These are phyloP conservation scores for Dipodomys stephensi DNA, from an alignment of 2,113 vertebrate genomes.

Conservation along the genomic window DNA sequence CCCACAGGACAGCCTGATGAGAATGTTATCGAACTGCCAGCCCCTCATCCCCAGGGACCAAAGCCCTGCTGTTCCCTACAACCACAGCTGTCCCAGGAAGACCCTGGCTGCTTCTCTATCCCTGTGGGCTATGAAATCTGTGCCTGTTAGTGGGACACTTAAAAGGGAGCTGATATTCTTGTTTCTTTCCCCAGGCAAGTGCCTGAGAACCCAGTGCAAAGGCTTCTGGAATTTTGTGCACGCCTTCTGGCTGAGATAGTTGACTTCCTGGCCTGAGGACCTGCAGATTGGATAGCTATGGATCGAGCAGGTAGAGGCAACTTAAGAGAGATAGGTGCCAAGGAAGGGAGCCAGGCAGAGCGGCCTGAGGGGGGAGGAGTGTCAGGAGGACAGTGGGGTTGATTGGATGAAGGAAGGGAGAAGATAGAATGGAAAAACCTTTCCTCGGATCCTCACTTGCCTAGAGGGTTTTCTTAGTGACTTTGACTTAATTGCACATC, in stretches of 20 bases:
- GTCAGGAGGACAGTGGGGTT: not conserved
- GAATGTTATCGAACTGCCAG: not conserved
- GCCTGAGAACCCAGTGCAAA: not conserved
- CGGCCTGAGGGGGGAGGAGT: not conserved
- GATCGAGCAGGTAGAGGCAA: not conserved
- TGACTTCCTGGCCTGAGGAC: not conserved
- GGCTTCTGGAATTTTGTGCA: not conserved
- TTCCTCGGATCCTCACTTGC: not conserved
- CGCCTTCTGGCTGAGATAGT: not conserved
- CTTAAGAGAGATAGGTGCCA: not conserved
- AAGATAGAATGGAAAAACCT: not conserved
- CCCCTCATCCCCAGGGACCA: not conserved
- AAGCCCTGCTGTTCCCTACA: not conserved
- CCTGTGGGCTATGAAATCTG: not conserved
- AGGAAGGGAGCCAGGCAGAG: no score
- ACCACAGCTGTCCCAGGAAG: no score
- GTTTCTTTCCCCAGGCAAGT: not conserved
- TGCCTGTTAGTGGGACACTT: not conserved
- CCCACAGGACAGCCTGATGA: not conserved
- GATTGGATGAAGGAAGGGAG: not conserved
- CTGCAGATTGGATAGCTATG: not conserved
- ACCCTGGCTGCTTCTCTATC: not conserved
- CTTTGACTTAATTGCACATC: not conserved
- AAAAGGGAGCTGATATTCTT: not conserved
- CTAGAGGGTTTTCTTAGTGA: not conserved